phyloP scores from a whole-genome alignment of 1,140 invertebrate species.

The Hormaphis cornu region DNA sequence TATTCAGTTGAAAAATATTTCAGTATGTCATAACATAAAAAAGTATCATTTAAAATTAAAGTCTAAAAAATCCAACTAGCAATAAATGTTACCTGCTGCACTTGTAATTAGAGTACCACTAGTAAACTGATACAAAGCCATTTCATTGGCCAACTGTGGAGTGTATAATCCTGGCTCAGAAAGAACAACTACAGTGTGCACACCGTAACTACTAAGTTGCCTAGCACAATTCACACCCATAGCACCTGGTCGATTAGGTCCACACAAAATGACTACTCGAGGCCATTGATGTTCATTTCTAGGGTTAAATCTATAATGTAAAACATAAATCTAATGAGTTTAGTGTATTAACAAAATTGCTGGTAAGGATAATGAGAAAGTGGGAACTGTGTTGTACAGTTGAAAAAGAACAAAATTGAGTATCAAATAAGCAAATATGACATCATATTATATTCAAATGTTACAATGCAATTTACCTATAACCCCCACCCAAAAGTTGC shows the following conservation, averaged over 20 bases:
- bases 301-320: constrained; percentile 52
- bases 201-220: constrained; percentile 71
- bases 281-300: constrained; percentile 73
- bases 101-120: constrained; percentile 48
- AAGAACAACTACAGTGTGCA: constrained; percentile 60
- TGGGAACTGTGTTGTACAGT: no score
- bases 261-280: constrained; percentile 64
- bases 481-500: constrained; percentile 64
- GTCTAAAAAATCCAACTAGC: no score
- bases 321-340: background rate
- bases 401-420: no score
- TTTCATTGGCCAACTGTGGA: constrained; percentile 45
- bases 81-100: constrained; percentile 47
- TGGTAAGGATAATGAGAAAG: no score
- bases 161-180: constrained; percentile 45
- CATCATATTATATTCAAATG: background rate
- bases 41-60: no score
- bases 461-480: constrained; percentile 44
- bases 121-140: constrained; percentile 54
- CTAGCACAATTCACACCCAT: constrained; percentile 57
- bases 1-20: no score
- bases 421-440: background rate
- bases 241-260: constrained; percentile 58
- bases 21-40: no score
- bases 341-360: no score